phyloP scores from a whole-genome alignment of 2,113 vertebrate species.

The Sprattus sprattus region DNA sequence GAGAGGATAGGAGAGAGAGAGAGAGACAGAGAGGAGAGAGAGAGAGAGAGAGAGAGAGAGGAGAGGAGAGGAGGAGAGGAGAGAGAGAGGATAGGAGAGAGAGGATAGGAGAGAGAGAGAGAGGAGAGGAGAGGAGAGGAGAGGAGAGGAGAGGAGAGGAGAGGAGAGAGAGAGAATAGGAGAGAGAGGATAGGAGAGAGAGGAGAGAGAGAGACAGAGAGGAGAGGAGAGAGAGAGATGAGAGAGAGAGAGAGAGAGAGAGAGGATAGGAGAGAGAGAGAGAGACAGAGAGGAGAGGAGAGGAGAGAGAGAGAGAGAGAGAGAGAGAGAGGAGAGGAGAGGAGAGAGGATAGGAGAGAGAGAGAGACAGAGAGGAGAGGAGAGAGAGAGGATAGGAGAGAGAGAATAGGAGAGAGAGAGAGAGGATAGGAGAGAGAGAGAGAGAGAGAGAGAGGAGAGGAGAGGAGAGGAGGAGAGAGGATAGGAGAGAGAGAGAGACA shows the following conservation, averaged over 20 bases:
- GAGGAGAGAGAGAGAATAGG: neutral
- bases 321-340: too few relatives aligned
- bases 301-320: neutral
- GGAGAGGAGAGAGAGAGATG: too few relatives aligned
- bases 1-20: neutral
- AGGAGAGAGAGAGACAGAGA: neutral
- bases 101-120: neutral
- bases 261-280: neutral
- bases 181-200: neutral
- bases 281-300: neutral
- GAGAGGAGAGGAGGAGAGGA: neutral
- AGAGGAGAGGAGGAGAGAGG: neutral
- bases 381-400: neutral
- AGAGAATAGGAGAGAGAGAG: neutral
- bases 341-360: neutral
- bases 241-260: neutral
- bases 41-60: neutral
- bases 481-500: neutral
- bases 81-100: neutral
- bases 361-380: too few relatives aligned
- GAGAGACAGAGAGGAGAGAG: neutral
- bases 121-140: neutral
- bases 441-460: neutral
- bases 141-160: neutral
- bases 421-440: neutral